Percentiles rank a stretch among this genome's conserved stretches.
Evolutionary conservation across 2,113 vertebrate genomes (phyloP).

Genomic region (Cyanoramphus novaezelandiae): DNA sequence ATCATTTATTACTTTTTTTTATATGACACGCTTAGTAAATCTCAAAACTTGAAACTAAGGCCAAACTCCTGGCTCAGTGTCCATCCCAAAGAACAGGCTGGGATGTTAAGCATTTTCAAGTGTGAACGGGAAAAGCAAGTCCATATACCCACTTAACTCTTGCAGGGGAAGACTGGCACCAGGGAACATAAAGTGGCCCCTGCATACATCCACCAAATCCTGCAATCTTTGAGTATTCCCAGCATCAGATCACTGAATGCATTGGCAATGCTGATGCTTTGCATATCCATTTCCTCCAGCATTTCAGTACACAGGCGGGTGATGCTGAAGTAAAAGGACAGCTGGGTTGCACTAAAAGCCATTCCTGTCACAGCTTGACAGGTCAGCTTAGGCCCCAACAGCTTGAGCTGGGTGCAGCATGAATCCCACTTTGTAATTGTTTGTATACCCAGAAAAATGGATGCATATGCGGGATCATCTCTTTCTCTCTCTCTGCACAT

Average conservation of each 20-base stretch:
- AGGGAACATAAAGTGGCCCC: neutral
- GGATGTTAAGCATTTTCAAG: neutral
- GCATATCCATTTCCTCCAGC: neutral
- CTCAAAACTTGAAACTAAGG: neutral
- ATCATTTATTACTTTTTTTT: neutral
- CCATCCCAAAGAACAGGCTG: neutral
- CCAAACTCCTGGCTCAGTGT: neutral
- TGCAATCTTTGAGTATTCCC: neutral
- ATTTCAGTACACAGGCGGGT: neutral
- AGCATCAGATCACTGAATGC: neutral
- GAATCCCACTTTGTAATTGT: neutral
- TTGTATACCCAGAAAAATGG: neutral
- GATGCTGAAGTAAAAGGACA: neutral
- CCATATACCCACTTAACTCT: neutral
- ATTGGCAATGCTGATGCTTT: neutral
- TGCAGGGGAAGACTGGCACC: neutral
- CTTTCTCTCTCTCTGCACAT: too few species aligned
- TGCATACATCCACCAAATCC: accelerated
- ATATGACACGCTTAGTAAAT: neutral
- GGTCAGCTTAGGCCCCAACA: neutral
- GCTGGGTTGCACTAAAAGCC: neutral
- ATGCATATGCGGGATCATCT: neutral
- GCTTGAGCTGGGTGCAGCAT: neutral
- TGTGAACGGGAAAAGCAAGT: neutral
- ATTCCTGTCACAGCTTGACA: too few species aligned